Conservation (phyloP, 1,140 invertebrate genomes). For the Drosophila chauvacae region DNA sequence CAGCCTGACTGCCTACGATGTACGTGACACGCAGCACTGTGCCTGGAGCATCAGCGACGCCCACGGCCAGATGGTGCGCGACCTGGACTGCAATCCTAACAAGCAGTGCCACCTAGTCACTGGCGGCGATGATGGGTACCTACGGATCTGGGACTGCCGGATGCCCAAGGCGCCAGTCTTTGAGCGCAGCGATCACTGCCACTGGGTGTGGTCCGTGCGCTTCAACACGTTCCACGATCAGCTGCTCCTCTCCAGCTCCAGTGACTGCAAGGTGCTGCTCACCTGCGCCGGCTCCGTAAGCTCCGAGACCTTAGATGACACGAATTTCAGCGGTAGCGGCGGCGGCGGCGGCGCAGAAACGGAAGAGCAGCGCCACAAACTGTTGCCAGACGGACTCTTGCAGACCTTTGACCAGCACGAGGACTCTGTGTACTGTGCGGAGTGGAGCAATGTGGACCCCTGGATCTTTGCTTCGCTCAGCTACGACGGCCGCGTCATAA, state of each 20-base stretch:
- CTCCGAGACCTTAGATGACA: constrained; percentile 87
- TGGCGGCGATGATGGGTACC: constrained; percentile 96
- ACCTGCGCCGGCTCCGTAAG: constrained; percentile 94
- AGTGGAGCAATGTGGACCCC: constrained; percentile 98
- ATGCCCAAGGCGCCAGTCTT: constrained; percentile 92
- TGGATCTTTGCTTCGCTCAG: constrained; percentile 99
- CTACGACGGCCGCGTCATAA: constrained; percentile 96
- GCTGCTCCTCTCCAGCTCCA: constrained; percentile 96
- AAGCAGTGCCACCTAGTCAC: constrained; percentile 96
- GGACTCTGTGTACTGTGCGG: constrained; percentile 98
- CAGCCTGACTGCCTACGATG: constrained; percentile 94
- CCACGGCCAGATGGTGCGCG: constrained; percentile 94
- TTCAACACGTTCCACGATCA: constrained; percentile 99
- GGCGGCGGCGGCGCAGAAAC: constrained; percentile 5
- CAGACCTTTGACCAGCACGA: constrained; percentile 97
- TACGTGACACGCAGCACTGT: constrained; percentile 89
- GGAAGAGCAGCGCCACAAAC: constrained; percentile 88
- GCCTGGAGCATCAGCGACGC: constrained; percentile 94
- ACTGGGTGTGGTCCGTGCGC: constrained; percentile 97
- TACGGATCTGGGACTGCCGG: constrained; percentile 98
- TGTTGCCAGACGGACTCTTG: constrained; percentile 88
- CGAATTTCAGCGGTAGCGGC: constrained; percentile 7
- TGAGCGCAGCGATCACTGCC: constrained; percentile 94
- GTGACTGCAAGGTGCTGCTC: constrained; percentile 96
- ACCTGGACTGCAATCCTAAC: constrained; percentile 98